phyloP scores from a whole-genome alignment of 2,113 vertebrate species.

The Spea multiplicata region DNA sequence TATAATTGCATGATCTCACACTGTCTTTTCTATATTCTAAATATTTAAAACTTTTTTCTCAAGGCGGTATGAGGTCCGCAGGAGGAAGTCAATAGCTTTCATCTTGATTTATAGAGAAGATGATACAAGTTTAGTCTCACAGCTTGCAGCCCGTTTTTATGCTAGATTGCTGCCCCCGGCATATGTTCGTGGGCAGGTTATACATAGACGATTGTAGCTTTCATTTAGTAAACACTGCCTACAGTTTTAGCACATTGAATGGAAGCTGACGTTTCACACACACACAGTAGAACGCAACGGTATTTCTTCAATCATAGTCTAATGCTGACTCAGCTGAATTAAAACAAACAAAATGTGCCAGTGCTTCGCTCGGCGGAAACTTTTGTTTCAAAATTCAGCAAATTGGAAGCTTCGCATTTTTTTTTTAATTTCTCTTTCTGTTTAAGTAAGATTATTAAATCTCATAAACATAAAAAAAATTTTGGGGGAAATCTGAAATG shows the following conservation, averaged over 20 bases:
- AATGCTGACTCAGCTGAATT: conserved; percentile 48
- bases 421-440: too few relatives aligned
- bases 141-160: conserved; percentile 67
- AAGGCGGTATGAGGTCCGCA: conserved; percentile 65
- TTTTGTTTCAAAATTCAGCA: too few relatives aligned
- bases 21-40: conserved; percentile 58
- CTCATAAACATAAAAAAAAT: too few relatives aligned
- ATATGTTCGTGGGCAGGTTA: conserved; percentile 74
- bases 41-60: conserved; percentile 65
- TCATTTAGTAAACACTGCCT: conserved; percentile 68
- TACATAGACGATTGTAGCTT: conserved; percentile 62
- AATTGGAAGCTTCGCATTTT: too few relatives aligned
- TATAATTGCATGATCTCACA: conserved; percentile 44
- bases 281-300: conserved; percentile 48
- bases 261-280: conserved; percentile 55
- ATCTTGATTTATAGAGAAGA: conserved; percentile 76
- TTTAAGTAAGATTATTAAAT: too few relatives aligned
- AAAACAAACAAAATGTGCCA: conserved; percentile 9
- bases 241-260: conserved; percentile 64
- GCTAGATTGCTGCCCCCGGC: conserved; percentile 67
- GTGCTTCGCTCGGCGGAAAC: too few relatives aligned
- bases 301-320: conserved; percentile 18
- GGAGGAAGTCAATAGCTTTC: conserved; percentile 72
- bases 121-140: conserved; percentile 76
- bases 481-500: too few relatives aligned